Base-by-base conservation (phyloP, 1,140 invertebrate species). In the Bombus turneri region DNA sequence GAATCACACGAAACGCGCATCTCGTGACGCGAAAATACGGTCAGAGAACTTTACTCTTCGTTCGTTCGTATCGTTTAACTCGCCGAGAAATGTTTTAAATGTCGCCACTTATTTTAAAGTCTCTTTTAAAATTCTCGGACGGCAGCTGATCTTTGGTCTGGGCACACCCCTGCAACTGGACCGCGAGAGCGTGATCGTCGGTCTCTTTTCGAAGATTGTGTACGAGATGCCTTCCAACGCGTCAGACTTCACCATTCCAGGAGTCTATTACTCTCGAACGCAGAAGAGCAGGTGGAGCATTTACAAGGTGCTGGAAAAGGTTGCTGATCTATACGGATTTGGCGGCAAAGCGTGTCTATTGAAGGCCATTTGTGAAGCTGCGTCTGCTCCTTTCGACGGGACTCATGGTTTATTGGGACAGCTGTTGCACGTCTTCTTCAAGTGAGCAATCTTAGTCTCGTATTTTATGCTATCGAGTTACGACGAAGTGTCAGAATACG, bases 111-210 rank as follows among this genome's bases (percentile, higher is more conserved):
- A 2, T 22, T 22, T 53, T 53, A 53, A 53, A 53, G 22, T 53
- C 18, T 31, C 5, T 6, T 37, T 47, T 1, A 2, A 43, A 25
- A 73, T 53, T 1, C 41, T 22, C 2, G 62, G 62, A 43, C 47
- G 1, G 39, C 92, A 97, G 96, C 93, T 96, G 66, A 97, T 97
- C 93, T 95, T 96, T 59, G 97, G 96, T 83, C 90, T 97, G 68
- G 96, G 96, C 87, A 95, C 97, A 47, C 97, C 97, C 3, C 93
- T 97, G 18, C 96, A 97, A 92, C 91, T 97, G 57, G 95, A 96
- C 83, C 95, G 96, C 77, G 95, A 96, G 75, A 96, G 96, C 76
- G 95, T 97, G 0, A 97, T 97, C 13, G 95, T 97, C 25, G 97
- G 97, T 6, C 95, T 95, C 4, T 96, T 97, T 62, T 94, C 97